phyloP scores from a whole-genome alignment of 2,797 vertebrate species.

The Cyprinella venusta region DNA sequence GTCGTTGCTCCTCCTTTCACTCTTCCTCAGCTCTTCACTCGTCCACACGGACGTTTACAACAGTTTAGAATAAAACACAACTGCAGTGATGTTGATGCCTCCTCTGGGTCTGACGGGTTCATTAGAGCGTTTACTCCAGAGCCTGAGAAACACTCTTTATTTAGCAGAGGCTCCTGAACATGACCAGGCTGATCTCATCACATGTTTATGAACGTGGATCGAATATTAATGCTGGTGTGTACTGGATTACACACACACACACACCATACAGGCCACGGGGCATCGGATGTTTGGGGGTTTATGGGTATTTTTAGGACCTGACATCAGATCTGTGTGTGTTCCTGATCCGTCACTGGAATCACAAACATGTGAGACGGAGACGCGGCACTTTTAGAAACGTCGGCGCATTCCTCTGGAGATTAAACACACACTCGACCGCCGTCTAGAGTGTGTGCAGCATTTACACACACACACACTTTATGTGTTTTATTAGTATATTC shows the following conservation, averaged over 20 bases:
- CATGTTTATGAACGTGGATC: background rate
- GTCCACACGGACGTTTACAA: no score
- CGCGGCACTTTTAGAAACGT: background rate
- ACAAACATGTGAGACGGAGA: background rate
- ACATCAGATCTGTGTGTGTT: slow-evolving; percentile 22
- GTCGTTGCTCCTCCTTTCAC: no score
- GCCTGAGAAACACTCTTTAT: background rate
- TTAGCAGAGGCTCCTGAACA: background rate
- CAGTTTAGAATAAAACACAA: background rate
- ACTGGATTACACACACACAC: background rate
- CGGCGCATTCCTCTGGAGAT: background rate
- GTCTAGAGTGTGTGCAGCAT: no score
- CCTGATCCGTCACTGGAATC: slow-evolving; percentile 24
- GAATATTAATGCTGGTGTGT: slow-evolving; percentile 1
- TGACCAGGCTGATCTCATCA: slow-evolving; percentile 5
- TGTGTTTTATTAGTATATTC: no score
- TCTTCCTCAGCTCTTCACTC: no score
- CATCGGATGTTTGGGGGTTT: background rate
- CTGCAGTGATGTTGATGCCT: background rate
- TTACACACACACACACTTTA: no score
- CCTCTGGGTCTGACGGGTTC: background rate
- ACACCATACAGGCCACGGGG: background rate
- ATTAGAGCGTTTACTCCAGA: background rate
- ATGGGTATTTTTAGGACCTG: slow-evolving; percentile 32
- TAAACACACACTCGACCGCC: background rate